Percentiles rank a stretch among this genome's conserved stretches.
Conservation (phyloP, 2,797 vertebrate genomes). For the Eulemur albifrons region DNA sequence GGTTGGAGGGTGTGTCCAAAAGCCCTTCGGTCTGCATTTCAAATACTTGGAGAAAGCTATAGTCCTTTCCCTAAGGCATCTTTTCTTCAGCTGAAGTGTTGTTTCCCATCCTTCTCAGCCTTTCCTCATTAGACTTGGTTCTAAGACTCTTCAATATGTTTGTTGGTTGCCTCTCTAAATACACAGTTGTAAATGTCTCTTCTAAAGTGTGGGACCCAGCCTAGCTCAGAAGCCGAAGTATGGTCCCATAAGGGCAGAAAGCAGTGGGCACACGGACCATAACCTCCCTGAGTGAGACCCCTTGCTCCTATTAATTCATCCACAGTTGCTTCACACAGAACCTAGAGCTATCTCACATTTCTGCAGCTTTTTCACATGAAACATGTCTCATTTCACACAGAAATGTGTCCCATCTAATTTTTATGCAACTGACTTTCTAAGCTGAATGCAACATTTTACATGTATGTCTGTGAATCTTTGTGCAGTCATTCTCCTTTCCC, state of each 20-base stretch:
- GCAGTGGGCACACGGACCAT: background rate
- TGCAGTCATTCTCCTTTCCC: background rate
- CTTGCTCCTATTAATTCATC: background rate
- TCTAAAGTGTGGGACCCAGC: background rate
- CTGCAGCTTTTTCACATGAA: background rate
- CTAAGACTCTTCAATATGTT: background rate
- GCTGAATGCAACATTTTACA: background rate
- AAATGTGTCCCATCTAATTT: background rate
- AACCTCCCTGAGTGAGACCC: background rate
- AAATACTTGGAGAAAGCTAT: constrained; percentile 1
- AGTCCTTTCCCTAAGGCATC: background rate
- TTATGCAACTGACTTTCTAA: background rate
- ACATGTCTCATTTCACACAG: background rate
- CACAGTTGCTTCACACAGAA: background rate
- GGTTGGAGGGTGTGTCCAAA: background rate
- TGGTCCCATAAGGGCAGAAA: background rate
- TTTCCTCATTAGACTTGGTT: background rate
- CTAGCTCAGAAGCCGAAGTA: background rate
- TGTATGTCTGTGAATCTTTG: background rate
- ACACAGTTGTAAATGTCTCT: background rate
- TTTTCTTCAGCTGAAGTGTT: background rate
- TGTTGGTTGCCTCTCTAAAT: background rate
- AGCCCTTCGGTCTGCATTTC: background rate
- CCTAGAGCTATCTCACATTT: background rate
- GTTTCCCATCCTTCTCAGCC: background rate